phyloP scores from a whole-genome alignment of 2,113 vertebrate species.

The Collichthys lucidus region DNA sequence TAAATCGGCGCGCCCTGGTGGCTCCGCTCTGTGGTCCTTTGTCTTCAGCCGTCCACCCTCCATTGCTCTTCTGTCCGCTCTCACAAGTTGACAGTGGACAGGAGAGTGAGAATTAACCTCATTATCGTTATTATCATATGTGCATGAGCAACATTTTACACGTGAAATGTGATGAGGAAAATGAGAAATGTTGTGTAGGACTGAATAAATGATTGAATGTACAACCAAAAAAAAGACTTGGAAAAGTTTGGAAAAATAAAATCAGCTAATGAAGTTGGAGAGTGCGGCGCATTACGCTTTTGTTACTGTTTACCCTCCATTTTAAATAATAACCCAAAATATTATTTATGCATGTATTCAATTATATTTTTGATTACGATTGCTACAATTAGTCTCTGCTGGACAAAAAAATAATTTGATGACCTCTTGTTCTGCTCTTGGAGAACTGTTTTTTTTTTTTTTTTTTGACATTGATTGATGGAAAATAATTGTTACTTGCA shows the following conservation, averaged over 20 bases:
- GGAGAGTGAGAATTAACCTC: too few relatives aligned
- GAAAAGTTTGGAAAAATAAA: not conserved
- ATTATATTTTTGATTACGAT: not conserved
- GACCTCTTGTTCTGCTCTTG: not conserved
- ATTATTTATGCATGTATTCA: not conserved
- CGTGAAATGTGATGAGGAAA: too few relatives aligned
- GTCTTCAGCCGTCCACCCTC: too few relatives aligned
- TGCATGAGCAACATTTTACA: too few relatives aligned
- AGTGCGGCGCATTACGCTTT: not conserved
- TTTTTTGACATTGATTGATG: not conserved
- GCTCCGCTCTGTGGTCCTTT: too few relatives aligned
- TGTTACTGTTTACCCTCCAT: not conserved
- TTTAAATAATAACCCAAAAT: not conserved
- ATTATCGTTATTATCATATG: too few relatives aligned
- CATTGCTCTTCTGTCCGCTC: too few relatives aligned
- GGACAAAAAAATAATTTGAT: not conserved
- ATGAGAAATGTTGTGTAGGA: too few relatives aligned
- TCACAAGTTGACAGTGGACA: too few relatives aligned
- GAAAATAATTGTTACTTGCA: not conserved
- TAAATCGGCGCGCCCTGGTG: too few relatives aligned
- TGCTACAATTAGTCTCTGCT: not conserved
- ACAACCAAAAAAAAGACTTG: not conserved
- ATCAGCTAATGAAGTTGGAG: not conserved
- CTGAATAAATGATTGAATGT: too few relatives aligned
- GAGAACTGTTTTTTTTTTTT: not conserved